phyloP scores from a whole-genome alignment of 2,888 invertebrate species.

The Thereva unica region DNA sequence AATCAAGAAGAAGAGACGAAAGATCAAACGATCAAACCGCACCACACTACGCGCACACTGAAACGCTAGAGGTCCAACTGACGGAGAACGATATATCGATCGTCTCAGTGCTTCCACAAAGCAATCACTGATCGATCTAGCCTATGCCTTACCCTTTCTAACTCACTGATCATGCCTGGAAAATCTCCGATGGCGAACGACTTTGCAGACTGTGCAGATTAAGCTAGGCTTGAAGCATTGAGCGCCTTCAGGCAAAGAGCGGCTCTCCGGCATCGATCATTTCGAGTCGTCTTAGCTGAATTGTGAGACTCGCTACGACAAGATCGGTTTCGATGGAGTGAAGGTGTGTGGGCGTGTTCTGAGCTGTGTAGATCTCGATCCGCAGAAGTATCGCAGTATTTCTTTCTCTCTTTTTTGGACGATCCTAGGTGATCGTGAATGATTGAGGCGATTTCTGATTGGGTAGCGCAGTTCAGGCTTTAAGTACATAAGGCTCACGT shows the following conservation, averaged over 20 bases:
- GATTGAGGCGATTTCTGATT: conserved; percentile 14
- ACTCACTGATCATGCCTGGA: not conserved
- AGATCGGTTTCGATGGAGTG: not conserved
- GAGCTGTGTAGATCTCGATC: not conserved
- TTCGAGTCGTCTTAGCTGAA: too few species aligned
- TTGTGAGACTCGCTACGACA: not conserved
- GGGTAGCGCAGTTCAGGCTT: conserved; percentile 15
- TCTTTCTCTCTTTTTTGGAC: conserved; percentile 6
- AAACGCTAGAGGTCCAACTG: conserved; percentile 39
- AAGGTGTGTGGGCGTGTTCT: conserved; percentile 30
- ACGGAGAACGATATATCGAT: conserved; percentile 41
- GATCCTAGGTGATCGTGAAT: not conserved
- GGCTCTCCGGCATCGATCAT: too few species aligned
- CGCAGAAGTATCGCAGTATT: not conserved
- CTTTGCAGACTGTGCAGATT: conserved; percentile 18
- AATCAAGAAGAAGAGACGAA: conserved; percentile 4
- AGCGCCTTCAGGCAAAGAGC: too few species aligned
- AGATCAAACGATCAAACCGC: conserved; percentile 25
- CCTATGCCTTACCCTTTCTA: too few species aligned
- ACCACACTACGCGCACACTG: conserved; percentile 32
- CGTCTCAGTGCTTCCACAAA: conserved; percentile 2
- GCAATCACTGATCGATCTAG: too few species aligned
- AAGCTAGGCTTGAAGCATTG: too few species aligned
- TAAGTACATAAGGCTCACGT: conserved; percentile 22
- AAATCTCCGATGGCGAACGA: not conserved